These are phyloP conservation scores for Melolontha melolontha DNA, from an alignment of 2,888 invertebrate species.

Conservation along the genomic window DNA sequence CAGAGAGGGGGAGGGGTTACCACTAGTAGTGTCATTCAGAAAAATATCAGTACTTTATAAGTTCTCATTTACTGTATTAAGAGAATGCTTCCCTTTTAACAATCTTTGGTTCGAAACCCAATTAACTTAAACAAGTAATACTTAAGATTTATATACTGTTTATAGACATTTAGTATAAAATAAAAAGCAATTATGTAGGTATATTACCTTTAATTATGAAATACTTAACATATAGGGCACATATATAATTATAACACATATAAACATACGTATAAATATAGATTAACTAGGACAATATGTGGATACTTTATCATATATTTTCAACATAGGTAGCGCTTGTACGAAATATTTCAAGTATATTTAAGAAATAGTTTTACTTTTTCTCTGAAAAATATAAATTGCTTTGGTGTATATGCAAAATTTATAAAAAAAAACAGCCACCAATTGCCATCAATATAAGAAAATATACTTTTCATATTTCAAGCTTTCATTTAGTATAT, in stretches of 20 bases:
- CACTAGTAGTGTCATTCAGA: too few relatives aligned
- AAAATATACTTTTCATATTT: constrained; percentile 1
- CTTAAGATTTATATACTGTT: too few relatives aligned
- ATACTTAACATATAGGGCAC: constrained; percentile 25
- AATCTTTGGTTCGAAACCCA: too few relatives aligned
- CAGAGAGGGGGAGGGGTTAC: too few relatives aligned
- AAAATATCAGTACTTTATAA: too few relatives aligned
- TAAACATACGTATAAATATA: not conserved
- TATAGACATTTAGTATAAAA: too few relatives aligned
- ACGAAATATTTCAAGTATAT: constrained; percentile 12
- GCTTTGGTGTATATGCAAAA: not conserved
- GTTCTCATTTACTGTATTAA: too few relatives aligned
- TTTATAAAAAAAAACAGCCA: too few relatives aligned
- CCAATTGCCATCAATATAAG: constrained; percentile 1
- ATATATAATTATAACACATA: constrained; percentile 22
- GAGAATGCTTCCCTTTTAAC: too few relatives aligned
- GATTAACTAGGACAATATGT: not conserved
- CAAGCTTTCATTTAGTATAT: not conserved
- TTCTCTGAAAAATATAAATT: not conserved
- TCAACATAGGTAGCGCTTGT: not conserved
- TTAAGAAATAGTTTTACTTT: not conserved
- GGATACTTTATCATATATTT: constrained; percentile 9
- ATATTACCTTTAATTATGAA: constrained; percentile 18
- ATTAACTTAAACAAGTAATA: too few relatives aligned
- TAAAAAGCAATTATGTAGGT: too few relatives aligned